phyloP scores from a whole-genome alignment of 2,113 vertebrate species.

The Pionites leucogaster region DNA sequence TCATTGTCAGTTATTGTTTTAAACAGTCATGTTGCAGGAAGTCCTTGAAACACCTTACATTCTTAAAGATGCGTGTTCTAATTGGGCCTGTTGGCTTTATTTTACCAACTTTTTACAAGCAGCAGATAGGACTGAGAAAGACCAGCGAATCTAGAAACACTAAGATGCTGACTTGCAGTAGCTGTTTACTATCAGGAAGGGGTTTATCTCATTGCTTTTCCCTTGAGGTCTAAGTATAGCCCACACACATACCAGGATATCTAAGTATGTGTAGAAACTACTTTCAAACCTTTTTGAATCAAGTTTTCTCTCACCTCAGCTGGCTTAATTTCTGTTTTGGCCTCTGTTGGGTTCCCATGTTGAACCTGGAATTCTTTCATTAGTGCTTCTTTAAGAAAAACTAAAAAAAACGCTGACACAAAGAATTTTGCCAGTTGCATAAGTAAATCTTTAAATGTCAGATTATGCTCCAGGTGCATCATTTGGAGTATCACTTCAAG shows the following conservation, averaged over 20 bases:
- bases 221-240: not conserved
- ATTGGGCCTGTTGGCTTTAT: not conserved
- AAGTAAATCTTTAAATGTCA: not conserved
- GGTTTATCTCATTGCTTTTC: slow-evolving; percentile 6
- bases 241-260: not conserved
- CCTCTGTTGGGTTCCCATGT: not conserved
- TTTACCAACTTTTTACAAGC: not conserved
- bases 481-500: not conserved
- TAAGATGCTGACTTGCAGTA: slow-evolving; percentile 25
- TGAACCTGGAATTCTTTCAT: not conserved
- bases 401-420: not conserved
- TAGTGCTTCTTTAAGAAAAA: not conserved
- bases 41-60: not conserved
- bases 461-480: not conserved
- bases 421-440: not conserved
- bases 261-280: not conserved
- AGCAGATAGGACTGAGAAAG: not conserved
- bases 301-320: not conserved
- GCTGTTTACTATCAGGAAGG: not conserved
- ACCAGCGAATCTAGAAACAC: not conserved
- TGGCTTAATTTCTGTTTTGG: not conserved
- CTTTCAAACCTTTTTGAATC: not conserved
- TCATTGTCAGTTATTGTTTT: not conserved
- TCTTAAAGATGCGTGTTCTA: not conserved
- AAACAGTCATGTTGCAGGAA: not conserved